These are phyloP conservation scores for Onychomys torridus DNA, from an alignment of 2,797 vertebrate species.

Conservation along the genomic window DNA sequence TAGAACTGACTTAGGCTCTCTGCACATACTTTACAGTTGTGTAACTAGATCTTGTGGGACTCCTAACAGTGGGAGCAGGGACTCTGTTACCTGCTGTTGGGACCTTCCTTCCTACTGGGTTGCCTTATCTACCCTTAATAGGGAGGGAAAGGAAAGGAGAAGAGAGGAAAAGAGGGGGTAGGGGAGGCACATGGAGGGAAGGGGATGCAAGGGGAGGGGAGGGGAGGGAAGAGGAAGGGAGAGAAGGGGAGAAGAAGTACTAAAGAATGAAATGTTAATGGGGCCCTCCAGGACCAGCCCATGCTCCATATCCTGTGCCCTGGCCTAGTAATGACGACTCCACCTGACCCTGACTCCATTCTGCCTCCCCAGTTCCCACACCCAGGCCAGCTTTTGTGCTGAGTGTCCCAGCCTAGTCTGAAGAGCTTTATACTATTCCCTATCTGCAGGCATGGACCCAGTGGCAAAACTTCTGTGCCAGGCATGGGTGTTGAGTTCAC, in stretches of 20 bases:
- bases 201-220: rapidly evolving
- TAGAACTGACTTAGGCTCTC: not conserved
- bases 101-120: not conserved
- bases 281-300: not conserved
- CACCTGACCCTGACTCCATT: not conserved
- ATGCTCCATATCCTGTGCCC: not conserved
- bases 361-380: not conserved
- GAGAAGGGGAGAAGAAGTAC: not conserved
- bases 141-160: not conserved
- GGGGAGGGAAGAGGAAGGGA: not conserved
- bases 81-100: not conserved
- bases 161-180: rapidly evolving
- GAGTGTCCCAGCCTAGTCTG: not conserved
- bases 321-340: not conserved
- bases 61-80: not conserved
- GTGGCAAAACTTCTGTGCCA: not conserved
- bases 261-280: not conserved
- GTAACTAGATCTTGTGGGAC: not conserved
- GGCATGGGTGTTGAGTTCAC: not conserved
- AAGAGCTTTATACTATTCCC: not conserved
- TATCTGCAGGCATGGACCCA: not conserved
- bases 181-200: rapidly evolving
- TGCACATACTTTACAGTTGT: not conserved
- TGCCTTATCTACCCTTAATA: not conserved
- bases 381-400: not conserved